These are phyloP conservation scores for Baryphthengus martii DNA, from an alignment of 2,113 vertebrate genomes.

Conservation along the genomic window DNA sequence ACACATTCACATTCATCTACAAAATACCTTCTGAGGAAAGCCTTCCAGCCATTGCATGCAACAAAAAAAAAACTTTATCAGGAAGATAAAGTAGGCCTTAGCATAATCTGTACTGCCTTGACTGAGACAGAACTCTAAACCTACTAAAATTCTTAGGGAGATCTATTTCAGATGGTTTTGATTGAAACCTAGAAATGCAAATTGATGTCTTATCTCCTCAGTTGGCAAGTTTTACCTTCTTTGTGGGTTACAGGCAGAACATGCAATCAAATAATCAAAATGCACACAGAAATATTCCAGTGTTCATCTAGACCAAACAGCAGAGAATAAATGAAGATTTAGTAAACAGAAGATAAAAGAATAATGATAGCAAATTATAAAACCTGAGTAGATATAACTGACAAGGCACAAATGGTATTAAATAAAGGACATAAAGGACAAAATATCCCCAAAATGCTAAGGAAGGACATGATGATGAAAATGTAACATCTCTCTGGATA, in stretches of 20 bases:
- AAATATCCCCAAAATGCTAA: not conserved
- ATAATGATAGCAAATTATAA: not conserved
- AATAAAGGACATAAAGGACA: not conserved
- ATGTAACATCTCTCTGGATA: not conserved
- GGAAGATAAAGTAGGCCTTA: not conserved
- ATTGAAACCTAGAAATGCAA: not conserved
- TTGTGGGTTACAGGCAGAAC: not conserved
- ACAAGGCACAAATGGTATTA: not conserved
- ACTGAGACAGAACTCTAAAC: not conserved
- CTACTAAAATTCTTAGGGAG: not conserved
- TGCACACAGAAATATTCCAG: not conserved
- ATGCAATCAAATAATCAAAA: not conserved
- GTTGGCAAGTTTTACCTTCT: not conserved
- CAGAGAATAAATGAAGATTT: not conserved
- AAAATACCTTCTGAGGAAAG: not conserved
- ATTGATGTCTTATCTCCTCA: not conserved
- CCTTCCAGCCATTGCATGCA: not conserved
- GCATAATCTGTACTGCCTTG: not conserved
- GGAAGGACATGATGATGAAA: not conserved
- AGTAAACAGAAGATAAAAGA: not conserved
- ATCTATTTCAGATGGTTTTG: not conserved
- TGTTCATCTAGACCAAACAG: not conserved
- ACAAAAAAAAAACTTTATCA: not conserved
- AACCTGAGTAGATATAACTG: not conserved
- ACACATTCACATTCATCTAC: not conserved